Percentiles rank a stretch among this genome's conserved stretches.
These are phyloP conservation scores for Stichopus chloronotus DNA, from an alignment of 35 echinoderm and acorn worm species.

Conservation along the genomic window DNA sequence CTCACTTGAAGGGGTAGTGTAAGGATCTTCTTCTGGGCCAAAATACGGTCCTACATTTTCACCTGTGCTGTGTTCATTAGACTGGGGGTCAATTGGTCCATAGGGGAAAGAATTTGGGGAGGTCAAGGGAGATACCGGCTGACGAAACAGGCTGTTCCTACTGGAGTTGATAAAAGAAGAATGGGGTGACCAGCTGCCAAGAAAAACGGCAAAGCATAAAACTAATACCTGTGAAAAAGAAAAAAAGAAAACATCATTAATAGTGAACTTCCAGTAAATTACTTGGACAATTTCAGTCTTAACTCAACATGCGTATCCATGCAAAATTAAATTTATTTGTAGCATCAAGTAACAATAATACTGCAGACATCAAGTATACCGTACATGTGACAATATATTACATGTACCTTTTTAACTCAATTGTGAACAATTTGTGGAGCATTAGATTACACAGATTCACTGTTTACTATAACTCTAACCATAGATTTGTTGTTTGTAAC, in stretches of 20 bases:
- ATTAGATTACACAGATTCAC: no score
- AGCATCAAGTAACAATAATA: no score
- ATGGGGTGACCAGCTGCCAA: slow-evolving; percentile 93
- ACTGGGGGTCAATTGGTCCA: slow-evolving; percentile 46
- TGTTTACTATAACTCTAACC: no score
- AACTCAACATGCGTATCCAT: no score
- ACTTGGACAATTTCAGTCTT: no score
- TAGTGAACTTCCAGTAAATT: no score
- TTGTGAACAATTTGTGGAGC: no score
- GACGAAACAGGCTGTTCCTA: slow-evolving; percentile 45
- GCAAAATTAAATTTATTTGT: no score
- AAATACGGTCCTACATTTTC: slow-evolving; percentile 32
- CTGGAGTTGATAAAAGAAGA: slow-evolving; percentile 70
- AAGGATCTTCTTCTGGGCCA: slow-evolving; percentile 75
- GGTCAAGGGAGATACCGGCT: slow-evolving; percentile 34
- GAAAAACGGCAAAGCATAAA: slow-evolving; percentile 98
- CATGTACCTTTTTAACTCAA: no score
- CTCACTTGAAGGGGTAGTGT: slow-evolving; percentile 84
- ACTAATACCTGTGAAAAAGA: slow-evolving; percentile 83
- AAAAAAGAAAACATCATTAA: not conserved
- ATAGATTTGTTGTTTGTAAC: no score
- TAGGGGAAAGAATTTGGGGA: slow-evolving; percentile 54
- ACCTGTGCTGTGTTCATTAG: slow-evolving; percentile 25
- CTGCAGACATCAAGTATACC: no score
- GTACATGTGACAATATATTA: no score